Conservation (phyloP, 2,888 invertebrate species). For the Gibbula magus region DNA sequence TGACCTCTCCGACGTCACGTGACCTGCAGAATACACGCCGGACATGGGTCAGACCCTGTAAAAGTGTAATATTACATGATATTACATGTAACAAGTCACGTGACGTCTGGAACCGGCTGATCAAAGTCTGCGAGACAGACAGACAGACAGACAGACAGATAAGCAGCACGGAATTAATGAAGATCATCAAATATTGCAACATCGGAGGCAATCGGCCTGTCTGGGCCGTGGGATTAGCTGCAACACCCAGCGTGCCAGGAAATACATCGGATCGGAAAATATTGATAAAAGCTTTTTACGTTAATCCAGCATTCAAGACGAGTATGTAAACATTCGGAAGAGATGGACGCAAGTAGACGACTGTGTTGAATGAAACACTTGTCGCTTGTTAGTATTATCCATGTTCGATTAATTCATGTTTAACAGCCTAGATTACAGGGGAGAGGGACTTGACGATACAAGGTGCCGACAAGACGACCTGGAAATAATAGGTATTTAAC, state of each 20-base stretch:
- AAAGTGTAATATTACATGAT: constrained; percentile 3
- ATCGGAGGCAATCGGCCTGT: not conserved
- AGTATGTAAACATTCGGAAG: too few relatives aligned
- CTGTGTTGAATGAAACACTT: too few relatives aligned
- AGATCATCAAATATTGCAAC: not conserved
- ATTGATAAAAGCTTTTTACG: too few relatives aligned
- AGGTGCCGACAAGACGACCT: too few relatives aligned
- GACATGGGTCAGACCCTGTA: constrained; percentile 15
- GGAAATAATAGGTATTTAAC: not conserved
- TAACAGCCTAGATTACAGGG: too few relatives aligned
- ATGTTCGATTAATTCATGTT: too few relatives aligned
- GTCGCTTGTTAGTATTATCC: too few relatives aligned
- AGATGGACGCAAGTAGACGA: too few relatives aligned
- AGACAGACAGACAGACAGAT: constrained; percentile 9
- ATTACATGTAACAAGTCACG: constrained; percentile 5
- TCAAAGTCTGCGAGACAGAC: constrained; percentile 15
- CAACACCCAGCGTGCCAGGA: too few relatives aligned
- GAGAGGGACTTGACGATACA: too few relatives aligned
- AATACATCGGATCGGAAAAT: too few relatives aligned
- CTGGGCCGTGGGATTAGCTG: not conserved
- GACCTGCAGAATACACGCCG: not conserved
- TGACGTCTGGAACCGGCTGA: constrained; percentile 21
- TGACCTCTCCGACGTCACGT: constrained; percentile 4
- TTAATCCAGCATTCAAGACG: too few relatives aligned
- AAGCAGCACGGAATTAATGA: not conserved